phyloP scores from a whole-genome alignment of 2,888 invertebrate genomes.

The Cyclophora albipunctata region DNA sequence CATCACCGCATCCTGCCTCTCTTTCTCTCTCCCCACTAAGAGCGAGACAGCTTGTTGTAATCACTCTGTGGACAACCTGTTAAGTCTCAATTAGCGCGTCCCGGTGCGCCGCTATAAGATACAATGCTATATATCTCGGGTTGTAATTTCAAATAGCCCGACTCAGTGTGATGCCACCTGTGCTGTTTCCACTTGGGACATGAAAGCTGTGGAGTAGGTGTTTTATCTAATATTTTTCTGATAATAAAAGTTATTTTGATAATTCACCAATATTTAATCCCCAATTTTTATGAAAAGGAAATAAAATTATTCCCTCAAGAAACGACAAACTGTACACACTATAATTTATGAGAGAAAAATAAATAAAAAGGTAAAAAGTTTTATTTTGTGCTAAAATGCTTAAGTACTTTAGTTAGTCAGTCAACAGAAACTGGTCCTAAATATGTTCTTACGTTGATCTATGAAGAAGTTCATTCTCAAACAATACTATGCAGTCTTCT shows the following conservation, averaged over 20 bases:
- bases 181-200: conserved; percentile 12
- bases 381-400: no score
- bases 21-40: no score
- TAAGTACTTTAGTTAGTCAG: no score
- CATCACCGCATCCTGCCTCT: no score
- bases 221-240: neutral
- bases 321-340: neutral
- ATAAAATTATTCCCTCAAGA: no score
- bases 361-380: neutral
- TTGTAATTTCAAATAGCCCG: conserved; percentile 21
- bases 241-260: neutral
- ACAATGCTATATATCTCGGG: conserved; percentile 5
- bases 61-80: no score
- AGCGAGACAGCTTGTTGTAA: no score
- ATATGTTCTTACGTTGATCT: no score
- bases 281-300: neutral
- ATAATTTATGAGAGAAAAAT: neutral
- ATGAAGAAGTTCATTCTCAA: no score
- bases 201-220: conserved; percentile 5
- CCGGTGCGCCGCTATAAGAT: neutral
- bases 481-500: no score
- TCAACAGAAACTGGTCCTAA: no score
- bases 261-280: neutral
- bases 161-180: conserved; percentile 15
- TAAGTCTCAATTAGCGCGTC: neutral